phyloP scores from a whole-genome alignment of 2,888 invertebrate genomes.

The Caenorhabditis sulstoni region DNA sequence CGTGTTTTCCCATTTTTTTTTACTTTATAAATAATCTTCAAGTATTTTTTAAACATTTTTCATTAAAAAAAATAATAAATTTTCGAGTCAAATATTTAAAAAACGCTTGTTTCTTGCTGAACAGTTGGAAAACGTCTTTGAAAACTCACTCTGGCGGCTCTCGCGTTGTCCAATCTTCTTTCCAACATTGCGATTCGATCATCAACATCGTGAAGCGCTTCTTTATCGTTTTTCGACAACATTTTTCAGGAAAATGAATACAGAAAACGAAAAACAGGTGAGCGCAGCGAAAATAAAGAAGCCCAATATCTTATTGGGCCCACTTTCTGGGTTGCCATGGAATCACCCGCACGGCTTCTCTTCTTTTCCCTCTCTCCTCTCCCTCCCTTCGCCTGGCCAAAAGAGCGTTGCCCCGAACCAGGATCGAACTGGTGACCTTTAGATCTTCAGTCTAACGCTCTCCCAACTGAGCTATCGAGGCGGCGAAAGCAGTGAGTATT shows the following conservation, averaged over 20 bases:
- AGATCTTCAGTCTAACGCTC: conserved; percentile 79
- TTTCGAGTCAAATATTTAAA: too few relatives aligned
- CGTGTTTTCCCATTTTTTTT: too few relatives aligned
- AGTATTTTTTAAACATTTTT: too few relatives aligned
- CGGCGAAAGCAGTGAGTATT: neutral
- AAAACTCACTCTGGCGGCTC: conserved; percentile 57
- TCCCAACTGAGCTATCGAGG: conserved; percentile 76
- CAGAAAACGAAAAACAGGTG: neutral
- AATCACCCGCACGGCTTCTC: neutral
- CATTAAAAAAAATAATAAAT: too few relatives aligned
- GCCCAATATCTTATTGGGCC: too few relatives aligned
- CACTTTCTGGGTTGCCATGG: neutral
- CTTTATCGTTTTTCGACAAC: conserved; percentile 33
- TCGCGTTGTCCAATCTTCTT: conserved; percentile 64
- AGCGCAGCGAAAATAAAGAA: neutral
- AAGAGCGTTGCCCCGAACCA: conserved; percentile 67
- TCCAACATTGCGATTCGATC: conserved; percentile 61
- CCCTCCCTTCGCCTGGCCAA: conserved; percentile 3
- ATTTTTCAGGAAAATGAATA: conserved; percentile 4
- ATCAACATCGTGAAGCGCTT: conserved; percentile 60
- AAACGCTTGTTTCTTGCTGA: too few relatives aligned
- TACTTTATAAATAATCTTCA: too few relatives aligned
- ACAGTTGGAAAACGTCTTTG: too few relatives aligned
- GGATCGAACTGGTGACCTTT: conserved; percentile 77
- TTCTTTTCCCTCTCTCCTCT: neutral